phyloP scores from a whole-genome alignment of 2,888 invertebrate genomes.

The Euplexia lucipara region DNA sequence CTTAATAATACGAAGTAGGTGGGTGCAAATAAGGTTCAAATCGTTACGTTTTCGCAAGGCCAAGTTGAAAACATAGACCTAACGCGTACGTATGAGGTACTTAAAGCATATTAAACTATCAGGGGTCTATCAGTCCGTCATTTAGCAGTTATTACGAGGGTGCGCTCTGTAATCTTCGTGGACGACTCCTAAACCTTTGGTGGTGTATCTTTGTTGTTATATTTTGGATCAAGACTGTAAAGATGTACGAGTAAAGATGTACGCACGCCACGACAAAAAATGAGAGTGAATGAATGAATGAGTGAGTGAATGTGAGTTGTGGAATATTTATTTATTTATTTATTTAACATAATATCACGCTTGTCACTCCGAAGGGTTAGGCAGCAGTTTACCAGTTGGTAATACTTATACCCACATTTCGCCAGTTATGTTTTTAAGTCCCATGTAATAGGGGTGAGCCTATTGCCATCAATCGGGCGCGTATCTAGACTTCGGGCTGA shows the following conservation, averaged over 20 bases:
- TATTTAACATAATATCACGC: too few species aligned
- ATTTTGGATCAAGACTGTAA: slow-evolving; percentile 1
- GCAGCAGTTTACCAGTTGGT: too few species aligned
- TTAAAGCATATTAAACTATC: slow-evolving; percentile 72
- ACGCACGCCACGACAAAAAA: rapidly evolving
- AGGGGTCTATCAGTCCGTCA: slow-evolving; percentile 70
- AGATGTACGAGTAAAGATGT: background rate
- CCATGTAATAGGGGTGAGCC: too few species aligned
- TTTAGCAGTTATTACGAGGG: slow-evolving; percentile 74
- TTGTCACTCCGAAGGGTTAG: too few species aligned
- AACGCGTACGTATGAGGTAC: slow-evolving; percentile 25
- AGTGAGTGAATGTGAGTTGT: too few species aligned
- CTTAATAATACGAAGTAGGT: background rate
- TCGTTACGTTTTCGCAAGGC: background rate
- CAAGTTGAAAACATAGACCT: slow-evolving; percentile 1
- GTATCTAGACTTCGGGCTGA: too few species aligned
- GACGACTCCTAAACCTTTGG: slow-evolving; percentile 18
- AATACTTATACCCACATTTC: too few species aligned
- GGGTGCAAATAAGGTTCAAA: background rate
- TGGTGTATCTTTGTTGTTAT: slow-evolving; percentile 12
- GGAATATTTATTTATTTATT: too few species aligned
- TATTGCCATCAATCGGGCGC: too few species aligned
- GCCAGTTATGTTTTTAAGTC: too few species aligned
- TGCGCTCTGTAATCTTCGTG: slow-evolving; percentile 50
- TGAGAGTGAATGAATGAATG: too few species aligned